Percentiles rank a stretch among this genome's conserved stretches.
Evolutionary conservation across 2,113 vertebrate genomes (phyloP).

Genomic region (Mesocricetus auratus): DNA sequence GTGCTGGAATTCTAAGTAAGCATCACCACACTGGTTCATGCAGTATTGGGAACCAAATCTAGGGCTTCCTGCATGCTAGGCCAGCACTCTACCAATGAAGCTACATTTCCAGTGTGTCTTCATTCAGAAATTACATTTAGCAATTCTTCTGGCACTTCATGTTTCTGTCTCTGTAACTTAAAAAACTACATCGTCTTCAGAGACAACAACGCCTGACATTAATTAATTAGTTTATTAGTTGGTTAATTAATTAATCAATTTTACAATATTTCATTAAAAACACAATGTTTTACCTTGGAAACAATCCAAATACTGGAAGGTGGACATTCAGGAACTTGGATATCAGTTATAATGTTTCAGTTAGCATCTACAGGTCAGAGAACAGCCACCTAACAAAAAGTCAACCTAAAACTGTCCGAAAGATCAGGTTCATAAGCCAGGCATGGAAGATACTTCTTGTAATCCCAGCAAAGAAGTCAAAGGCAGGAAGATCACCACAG

Average conservation of each 20-base stretch:
- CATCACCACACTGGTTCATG: background rate
- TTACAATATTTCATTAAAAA: background rate
- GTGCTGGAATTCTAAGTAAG: background rate
- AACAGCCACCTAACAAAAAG: background rate
- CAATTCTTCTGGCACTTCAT: constrained; percentile 27
- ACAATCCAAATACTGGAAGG: background rate
- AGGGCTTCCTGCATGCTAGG: background rate
- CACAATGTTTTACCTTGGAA: background rate
- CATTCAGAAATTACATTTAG: constrained; percentile 21
- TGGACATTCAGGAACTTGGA: background rate
- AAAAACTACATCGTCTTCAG: constrained; percentile 13
- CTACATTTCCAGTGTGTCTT: background rate
- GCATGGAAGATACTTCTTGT: no score
- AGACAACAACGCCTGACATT: constrained; percentile 17
- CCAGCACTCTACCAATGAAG: background rate
- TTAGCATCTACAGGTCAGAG: background rate
- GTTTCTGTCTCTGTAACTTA: background rate
- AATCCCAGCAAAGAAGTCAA: background rate
- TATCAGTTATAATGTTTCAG: background rate
- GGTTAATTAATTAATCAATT: background rate
- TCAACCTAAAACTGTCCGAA: background rate
- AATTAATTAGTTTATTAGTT: constrained; percentile 3
- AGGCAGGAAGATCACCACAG: background rate
- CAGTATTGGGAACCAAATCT: background rate
- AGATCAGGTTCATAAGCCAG: background rate